These are phyloP conservation scores for Metellina segmentata DNA, from an alignment of 2,888 invertebrate genomes.

Conservation along the genomic window DNA sequence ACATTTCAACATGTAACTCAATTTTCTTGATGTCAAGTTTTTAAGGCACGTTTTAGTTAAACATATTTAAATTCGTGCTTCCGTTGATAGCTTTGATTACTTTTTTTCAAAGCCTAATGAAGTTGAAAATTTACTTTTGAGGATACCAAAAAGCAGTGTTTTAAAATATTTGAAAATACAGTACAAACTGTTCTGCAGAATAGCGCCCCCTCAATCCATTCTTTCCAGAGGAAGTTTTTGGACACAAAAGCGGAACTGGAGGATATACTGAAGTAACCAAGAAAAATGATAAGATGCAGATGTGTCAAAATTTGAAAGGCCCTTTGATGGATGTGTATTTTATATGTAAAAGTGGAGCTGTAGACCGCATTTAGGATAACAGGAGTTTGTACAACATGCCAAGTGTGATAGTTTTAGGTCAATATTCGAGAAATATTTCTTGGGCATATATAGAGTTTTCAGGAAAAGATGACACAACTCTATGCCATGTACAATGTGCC, in stretches of 20 bases:
- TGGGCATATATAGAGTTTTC: not conserved
- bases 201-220: too few relatives aligned
- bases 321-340: conserved; percentile 62
- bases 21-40: too few relatives aligned
- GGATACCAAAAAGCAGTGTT: too few relatives aligned
- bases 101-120: too few relatives aligned
- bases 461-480: not conserved
- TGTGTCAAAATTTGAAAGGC: conserved; percentile 62
- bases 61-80: too few relatives aligned
- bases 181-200: too few relatives aligned
- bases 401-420: not conserved
- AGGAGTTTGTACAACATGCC: conserved; percentile 24
- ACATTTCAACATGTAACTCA: too few relatives aligned
- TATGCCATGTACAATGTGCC: too few relatives aligned
- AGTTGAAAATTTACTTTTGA: too few relatives aligned
- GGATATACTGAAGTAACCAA: conserved; percentile 29
- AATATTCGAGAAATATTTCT: not conserved
- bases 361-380: not conserved
- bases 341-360: conserved; percentile 62
- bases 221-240: not conserved
- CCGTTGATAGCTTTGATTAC: too few relatives aligned
- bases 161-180: too few relatives aligned
- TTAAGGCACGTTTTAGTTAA: too few relatives aligned
- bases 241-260: not conserved
- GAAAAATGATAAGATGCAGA: conserved; percentile 65